Evolutionary conservation across 2,888 invertebrate genomes (phyloP).

Genomic region (Dilophus febrilis): DNA sequence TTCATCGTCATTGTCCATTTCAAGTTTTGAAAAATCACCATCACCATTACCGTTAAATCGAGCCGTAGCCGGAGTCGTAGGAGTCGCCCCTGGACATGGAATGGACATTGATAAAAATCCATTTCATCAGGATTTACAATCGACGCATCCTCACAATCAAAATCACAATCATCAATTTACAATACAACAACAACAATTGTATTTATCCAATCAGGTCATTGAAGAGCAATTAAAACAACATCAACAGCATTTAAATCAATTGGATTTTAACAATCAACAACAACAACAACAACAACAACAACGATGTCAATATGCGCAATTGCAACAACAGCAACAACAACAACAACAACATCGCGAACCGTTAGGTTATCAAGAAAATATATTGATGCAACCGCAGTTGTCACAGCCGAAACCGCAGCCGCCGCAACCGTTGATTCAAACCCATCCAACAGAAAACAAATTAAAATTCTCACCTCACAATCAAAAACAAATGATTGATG

Average conservation of each 20-base stretch:
- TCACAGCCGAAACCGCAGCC: no score
- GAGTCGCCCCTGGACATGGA: no score
- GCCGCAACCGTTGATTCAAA: no score
- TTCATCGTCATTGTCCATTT: conserved; percentile 77
- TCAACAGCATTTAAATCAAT: conserved; percentile 18
- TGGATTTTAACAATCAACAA: conserved; percentile 22
- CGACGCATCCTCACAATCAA: neutral
- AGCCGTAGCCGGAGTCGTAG: neutral
- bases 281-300: conserved; percentile 11
- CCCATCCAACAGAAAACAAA: no score
- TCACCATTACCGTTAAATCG: conserved; percentile 34
- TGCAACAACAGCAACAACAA: conserved; percentile 16
- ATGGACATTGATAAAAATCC: neutral
- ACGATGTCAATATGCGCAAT: conserved; percentile 17
- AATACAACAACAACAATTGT: neutral
- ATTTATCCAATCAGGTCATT: conserved; percentile 3
- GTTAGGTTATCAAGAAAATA: no score
- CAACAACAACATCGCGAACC: no score
- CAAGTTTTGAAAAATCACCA: conserved; percentile 70
- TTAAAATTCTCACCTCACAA: no score
- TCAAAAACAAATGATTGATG: no score
- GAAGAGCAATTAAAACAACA: neutral
- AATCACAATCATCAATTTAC: neutral
- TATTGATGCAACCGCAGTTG: no score
- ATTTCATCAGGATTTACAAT: no score